phyloP scores from a whole-genome alignment of 2,113 vertebrate genomes.

The Brienomyrus brachyistius region DNA sequence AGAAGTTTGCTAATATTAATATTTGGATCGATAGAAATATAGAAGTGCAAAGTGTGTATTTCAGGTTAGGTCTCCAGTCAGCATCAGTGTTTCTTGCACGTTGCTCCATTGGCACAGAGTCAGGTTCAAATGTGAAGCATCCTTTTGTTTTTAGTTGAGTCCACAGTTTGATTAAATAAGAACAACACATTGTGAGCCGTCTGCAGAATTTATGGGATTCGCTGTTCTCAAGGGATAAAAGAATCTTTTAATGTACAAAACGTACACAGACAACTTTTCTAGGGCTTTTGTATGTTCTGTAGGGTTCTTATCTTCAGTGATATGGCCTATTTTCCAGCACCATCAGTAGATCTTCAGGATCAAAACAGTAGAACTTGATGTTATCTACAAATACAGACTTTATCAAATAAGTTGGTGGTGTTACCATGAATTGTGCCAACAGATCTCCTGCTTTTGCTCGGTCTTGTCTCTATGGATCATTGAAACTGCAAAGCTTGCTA shows the following conservation, averaged over 20 bases:
- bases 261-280: conserved; percentile 36
- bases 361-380: not conserved
- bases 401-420: not conserved
- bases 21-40: not conserved
- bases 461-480: not conserved
- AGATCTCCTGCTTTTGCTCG: not conserved
- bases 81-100: not conserved
- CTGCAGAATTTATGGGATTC: conserved; percentile 10
- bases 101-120: not conserved
- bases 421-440: not conserved
- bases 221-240: conserved; percentile 26
- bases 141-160: not conserved
- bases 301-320: conserved; percentile 31
- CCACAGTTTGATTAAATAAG: not conserved
- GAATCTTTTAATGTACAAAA: conserved; percentile 23
- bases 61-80: not conserved
- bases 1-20: not conserved
- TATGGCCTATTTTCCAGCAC: conserved; percentile 60
- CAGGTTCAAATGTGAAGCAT: not conserved
- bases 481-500: not conserved
- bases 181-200: not conserved
- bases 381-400: not conserved
- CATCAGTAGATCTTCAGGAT: conserved; percentile 42
- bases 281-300: not conserved
- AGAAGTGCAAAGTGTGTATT: not conserved